Evolutionary conservation across 2,888 invertebrate species (phyloP).

Genomic region (Zhuqinia jingwanae): DNA sequence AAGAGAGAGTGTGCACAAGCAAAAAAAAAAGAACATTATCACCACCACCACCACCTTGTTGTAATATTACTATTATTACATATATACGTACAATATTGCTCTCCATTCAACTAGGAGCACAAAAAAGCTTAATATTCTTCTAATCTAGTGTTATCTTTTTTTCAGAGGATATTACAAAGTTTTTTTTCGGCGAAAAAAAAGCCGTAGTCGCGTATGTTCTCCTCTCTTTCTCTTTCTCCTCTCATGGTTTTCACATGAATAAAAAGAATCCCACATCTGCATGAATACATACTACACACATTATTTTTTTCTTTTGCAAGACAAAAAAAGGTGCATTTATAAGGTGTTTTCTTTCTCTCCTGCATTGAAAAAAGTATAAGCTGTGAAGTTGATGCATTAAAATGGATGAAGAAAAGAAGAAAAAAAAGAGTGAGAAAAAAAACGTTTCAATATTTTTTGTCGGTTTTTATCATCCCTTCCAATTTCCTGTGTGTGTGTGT

Average conservation of each 20-base stretch:
- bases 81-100: too few species aligned
- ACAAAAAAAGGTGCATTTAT: not conserved
- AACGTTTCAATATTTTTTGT: not conserved
- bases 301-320: too few species aligned
- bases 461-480: conserved; percentile 57
- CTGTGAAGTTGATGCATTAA: not conserved
- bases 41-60: too few species aligned
- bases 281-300: not conserved
- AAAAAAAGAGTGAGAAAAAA: conserved; percentile 23
- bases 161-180: conserved; percentile 43
- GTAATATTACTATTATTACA: too few species aligned
- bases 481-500: conserved; percentile 62
- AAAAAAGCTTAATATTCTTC: conserved; percentile 34
- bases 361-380: not conserved
- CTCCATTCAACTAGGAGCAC: not conserved
- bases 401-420: not conserved
- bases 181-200: not conserved
- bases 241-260: not conserved
- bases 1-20: too few species aligned
- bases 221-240: not conserved
- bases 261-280: not conserved
- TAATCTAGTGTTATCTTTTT: conserved; percentile 35
- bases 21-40: not conserved
- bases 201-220: not conserved
- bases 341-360: not conserved